A percentile compares a stretch with the other conserved stretches of the same genome.
Conservation (phyloP, 2,797 vertebrate genomes). For the Falco novaeseelandiae region DNA sequence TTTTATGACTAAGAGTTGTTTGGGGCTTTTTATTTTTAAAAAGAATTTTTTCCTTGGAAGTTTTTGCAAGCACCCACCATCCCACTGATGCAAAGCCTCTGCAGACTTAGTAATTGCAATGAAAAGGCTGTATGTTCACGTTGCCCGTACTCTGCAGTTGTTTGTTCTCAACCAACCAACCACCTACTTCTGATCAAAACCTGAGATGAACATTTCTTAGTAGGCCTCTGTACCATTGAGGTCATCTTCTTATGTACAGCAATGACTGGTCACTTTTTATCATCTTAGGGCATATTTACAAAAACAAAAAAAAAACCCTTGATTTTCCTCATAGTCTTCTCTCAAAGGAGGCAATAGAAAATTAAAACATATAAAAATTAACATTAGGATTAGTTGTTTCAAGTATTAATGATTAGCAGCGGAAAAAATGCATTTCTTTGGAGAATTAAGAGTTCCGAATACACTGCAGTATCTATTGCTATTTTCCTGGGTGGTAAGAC, state of each 20-base stretch:
- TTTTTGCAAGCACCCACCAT: not conserved
- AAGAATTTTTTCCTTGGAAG: constrained; percentile 2
- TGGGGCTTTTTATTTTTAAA: not conserved
- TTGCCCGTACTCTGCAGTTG: not conserved
- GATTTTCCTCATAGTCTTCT: not conserved
- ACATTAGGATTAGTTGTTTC: not conserved
- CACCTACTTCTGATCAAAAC: not conserved
- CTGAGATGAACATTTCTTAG: not conserved
- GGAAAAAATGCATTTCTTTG: not conserved
- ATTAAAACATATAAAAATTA: not conserved
- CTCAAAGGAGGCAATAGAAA: not conserved
- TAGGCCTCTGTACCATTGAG: not conserved
- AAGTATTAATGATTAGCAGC: not conserved
- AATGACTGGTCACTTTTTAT: not conserved
- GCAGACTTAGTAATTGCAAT: not conserved
- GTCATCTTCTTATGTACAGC: not conserved
- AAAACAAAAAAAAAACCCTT: not conserved
- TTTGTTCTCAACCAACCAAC: not conserved
- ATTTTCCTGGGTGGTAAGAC: not conserved
- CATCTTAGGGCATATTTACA: not conserved
- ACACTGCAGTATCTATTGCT: not conserved
- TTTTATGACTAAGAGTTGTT: constrained; percentile 2
- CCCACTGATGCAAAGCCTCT: not conserved
- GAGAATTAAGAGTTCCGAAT: not conserved
- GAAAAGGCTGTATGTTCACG: not conserved